These are phyloP conservation scores for Chondrilla cf. caribensis DNA, from an alignment of 37 sponge, comb jelly and placozoan species.

Conservation along the genomic window DNA sequence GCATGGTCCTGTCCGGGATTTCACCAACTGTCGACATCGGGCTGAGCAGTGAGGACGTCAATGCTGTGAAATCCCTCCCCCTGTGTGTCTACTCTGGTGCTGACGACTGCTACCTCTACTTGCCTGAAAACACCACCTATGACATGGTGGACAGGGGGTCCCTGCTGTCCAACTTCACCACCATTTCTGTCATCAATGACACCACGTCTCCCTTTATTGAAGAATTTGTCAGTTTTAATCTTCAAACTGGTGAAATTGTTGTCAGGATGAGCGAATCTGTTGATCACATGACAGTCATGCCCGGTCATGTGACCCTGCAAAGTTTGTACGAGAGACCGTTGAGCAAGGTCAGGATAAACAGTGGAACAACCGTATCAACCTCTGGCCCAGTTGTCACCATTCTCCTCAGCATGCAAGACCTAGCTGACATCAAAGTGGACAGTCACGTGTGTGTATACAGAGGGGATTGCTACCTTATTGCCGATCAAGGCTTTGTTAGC, in stretches of 20 bases:
- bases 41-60: slow-evolving; percentile 62
- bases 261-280: slow-evolving; percentile 81
- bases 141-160: slow-evolving; percentile 78
- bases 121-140: slow-evolving; percentile 54
- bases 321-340: slow-evolving; percentile 66
- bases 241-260: slow-evolving; percentile 63
- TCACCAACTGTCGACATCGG: slow-evolving; percentile 58
- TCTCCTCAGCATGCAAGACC: slow-evolving; percentile 40
- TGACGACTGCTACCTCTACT: slow-evolving; percentile 61
- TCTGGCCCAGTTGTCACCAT: slow-evolving; percentile 45
- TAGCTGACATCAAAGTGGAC: slow-evolving; percentile 49
- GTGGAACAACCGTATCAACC: not conserved
- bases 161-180: slow-evolving; percentile 9
- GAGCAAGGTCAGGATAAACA: slow-evolving; percentile 34
- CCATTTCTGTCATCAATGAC: slow-evolving; percentile 51
- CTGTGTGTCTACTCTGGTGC: slow-evolving; percentile 52
- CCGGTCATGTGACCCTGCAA: slow-evolving; percentile 55
- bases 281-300: slow-evolving; percentile 46
- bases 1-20: slow-evolving; percentile 50
- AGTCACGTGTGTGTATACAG: slow-evolving; percentile 69
- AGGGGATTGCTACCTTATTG: slow-evolving; percentile 79
- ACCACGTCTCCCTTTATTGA: slow-evolving; percentile 57
- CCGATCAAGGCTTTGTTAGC: slow-evolving; percentile 25
- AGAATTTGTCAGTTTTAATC: slow-evolving; percentile 65
- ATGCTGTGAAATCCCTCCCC: slow-evolving; percentile 57